Evolutionary conservation across 2,797 vertebrate genomes (phyloP).

Genomic region (Sebastes alutus): DNA sequence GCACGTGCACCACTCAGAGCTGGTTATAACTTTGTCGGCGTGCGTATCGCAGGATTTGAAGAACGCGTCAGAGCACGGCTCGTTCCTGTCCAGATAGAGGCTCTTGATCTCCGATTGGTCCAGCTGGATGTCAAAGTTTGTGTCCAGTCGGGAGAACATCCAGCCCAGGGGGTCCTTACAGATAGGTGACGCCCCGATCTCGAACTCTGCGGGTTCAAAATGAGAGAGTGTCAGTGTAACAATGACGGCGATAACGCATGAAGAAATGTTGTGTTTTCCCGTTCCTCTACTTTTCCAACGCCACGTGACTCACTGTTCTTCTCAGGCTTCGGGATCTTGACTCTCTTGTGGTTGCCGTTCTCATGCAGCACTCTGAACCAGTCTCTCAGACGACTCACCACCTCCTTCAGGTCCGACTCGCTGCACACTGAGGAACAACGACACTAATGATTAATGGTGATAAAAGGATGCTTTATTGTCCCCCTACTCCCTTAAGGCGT

Average conservation of each 20-base stretch:
- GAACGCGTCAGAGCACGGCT: conserved; percentile 90
- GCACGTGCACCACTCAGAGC: conserved; percentile 97
- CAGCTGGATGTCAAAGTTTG: conserved; percentile 92
- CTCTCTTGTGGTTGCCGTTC: conserved; percentile 89
- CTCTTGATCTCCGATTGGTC: conserved; percentile 93
- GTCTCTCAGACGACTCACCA: conserved; percentile 90
- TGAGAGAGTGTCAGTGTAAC: neutral
- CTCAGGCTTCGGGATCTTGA: conserved; percentile 88
- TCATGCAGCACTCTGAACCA: conserved; percentile 97
- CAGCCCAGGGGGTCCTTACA: conserved; percentile 96
- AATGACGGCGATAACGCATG: neutral
- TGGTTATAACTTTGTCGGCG: conserved; percentile 89
- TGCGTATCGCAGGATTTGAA: conserved; percentile 94
- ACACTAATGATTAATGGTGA: conserved; percentile 35
- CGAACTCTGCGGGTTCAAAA: conserved; percentile 82
- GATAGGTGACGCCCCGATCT: conserved; percentile 89
- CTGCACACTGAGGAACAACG: conserved; percentile 84
- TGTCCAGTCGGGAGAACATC: conserved; percentile 98
- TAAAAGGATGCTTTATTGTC: conserved; percentile 28
- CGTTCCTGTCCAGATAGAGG: conserved; percentile 92
- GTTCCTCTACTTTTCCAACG: neutral
- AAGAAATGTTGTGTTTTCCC: neutral
- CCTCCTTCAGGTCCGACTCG: conserved; percentile 91
- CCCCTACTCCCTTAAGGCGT: neutral
- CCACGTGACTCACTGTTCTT: conserved; percentile 88